These are phyloP conservation scores for Palythoa grandis DNA, from an alignment of 92 coral and sea anemone genomes.

Conservation along the genomic window DNA sequence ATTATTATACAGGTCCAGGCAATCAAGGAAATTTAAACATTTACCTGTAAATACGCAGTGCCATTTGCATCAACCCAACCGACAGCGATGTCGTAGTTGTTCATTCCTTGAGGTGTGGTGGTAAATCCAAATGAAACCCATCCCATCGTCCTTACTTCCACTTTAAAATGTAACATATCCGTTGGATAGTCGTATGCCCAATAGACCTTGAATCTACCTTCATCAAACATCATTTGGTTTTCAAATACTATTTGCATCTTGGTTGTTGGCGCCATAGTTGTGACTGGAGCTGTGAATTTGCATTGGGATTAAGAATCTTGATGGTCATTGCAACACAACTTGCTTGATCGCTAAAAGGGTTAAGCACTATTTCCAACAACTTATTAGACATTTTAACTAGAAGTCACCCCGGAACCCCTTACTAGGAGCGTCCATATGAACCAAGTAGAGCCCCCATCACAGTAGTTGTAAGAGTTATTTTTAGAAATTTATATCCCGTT, in stretches of 20 bases:
- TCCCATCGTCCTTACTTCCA: conserved; percentile 3
- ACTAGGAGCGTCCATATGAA: too few relatives aligned
- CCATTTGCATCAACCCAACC: not conserved
- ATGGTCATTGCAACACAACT: not conserved
- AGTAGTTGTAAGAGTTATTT: too few relatives aligned
- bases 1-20: too few relatives aligned
- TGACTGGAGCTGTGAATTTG: not conserved
- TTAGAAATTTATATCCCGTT: too few relatives aligned
- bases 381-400: too few relatives aligned
- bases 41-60: conserved; percentile 6
- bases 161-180: conserved; percentile 6
- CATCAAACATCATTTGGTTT: conserved; percentile 3
- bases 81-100: conserved; percentile 30
- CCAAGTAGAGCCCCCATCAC: too few relatives aligned
- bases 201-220: not conserved
- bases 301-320: not conserved
- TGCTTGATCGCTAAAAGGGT: too few relatives aligned
- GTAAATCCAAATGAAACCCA: conserved; percentile 40
- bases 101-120: not conserved
- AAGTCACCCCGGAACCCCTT: too few relatives aligned
- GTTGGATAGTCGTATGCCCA: not conserved
- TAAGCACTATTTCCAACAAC: too few relatives aligned
- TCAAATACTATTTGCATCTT: not conserved
- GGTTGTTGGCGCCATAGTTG: not conserved
- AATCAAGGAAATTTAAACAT: not conserved